A percentile compares a stretch with the other conserved stretches of the same genome.
phyloP scores from a whole-genome alignment of 2,888 invertebrate genomes.

The Eucriotettix oculatus region DNA sequence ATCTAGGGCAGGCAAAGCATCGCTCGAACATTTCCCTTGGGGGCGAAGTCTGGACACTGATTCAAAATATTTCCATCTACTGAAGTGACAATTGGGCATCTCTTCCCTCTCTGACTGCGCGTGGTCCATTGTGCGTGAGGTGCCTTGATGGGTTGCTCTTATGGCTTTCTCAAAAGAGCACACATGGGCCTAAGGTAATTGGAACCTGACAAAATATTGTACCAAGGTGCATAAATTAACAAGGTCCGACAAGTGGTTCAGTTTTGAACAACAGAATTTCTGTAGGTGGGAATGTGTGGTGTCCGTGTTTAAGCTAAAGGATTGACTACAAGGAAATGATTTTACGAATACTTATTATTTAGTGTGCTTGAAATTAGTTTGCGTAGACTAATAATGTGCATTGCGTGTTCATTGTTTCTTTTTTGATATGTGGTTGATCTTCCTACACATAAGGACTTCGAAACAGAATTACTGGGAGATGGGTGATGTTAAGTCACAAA shows the following conservation, averaged over 20 bases:
- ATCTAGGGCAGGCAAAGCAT: conserved; percentile 9
- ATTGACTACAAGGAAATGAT: background rate
- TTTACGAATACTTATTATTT: background rate
- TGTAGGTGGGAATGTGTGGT: background rate
- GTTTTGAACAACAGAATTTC: background rate
- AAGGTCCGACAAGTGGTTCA: background rate
- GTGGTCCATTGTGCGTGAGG: conserved; percentile 5
- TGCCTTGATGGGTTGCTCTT: conserved; percentile 11
- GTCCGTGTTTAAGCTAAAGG: background rate
- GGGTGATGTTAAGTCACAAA: too few relatives aligned
- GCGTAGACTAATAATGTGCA: background rate
- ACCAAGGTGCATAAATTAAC: conserved; percentile 9
- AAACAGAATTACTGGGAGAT: too few relatives aligned
- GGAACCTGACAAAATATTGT: conserved; percentile 15
- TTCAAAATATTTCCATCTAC: conserved; percentile 4
- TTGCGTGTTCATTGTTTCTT: too few relatives aligned
- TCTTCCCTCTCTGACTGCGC: conserved; percentile 6
- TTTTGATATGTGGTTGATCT: too few relatives aligned
- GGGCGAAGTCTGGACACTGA: conserved; percentile 8
- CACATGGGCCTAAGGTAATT: conserved; percentile 29
- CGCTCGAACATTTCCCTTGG: conserved; percentile 8
- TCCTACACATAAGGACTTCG: too few relatives aligned
- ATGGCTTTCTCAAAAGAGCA: conserved; percentile 22
- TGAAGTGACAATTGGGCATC: background rate
- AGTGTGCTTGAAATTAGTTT: background rate